Base-by-base conservation (phyloP, 53 echinoderm and acorn worm genomes). In the Crossaster papposus region DNA sequence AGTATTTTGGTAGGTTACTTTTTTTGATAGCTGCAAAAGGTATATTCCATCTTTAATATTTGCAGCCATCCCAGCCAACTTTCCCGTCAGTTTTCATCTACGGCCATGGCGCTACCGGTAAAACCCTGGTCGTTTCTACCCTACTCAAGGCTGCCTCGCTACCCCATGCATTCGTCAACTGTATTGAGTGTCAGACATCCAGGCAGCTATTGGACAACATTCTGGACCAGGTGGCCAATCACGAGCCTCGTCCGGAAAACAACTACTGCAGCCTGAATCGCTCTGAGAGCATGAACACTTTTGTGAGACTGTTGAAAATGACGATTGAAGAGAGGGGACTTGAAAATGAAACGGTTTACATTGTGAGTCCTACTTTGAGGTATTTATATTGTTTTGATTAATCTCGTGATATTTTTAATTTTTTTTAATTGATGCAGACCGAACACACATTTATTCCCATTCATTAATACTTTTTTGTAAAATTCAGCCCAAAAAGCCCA, bases 71-170 rank as follows among this genome's bases (percentile, higher is more conserved):
- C 44, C 97, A 94, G 30, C 85, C 85, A 23, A 90, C 94, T 33
- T 94, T 83, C 54, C 95, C 95, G 32, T 79, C 94, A 2, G 38
- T 97, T 30, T 97, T 94, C 33, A 83, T 95, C 36, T 97, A 95
- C 79, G 97, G 97, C 23, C 97, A 97, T 20, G 89, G 93, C 1
- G 91, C 97, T 36, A 97, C 97, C 0, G 97, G 97, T 23, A 97
- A 97, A 73, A 89, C 97, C 22, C 89, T 92, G 26, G 83, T 95
- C 3, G 85, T 91, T 37, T 81, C 75, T 20, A 81, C 90, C 10
- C 37, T 95, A 23, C 50, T 97, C 36, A 75, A 84, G 36, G 53
- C 88, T 0, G 28, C 86, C 33, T 71, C 81, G 18, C 81, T 91
- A 13, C 94, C 95, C 20, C 92, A 92, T 72, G 95, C 95, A 1